Evolutionary conservation across 64 coral and sea anemone species (phyloP).

Genomic region (Acropora tenuis): DNA sequence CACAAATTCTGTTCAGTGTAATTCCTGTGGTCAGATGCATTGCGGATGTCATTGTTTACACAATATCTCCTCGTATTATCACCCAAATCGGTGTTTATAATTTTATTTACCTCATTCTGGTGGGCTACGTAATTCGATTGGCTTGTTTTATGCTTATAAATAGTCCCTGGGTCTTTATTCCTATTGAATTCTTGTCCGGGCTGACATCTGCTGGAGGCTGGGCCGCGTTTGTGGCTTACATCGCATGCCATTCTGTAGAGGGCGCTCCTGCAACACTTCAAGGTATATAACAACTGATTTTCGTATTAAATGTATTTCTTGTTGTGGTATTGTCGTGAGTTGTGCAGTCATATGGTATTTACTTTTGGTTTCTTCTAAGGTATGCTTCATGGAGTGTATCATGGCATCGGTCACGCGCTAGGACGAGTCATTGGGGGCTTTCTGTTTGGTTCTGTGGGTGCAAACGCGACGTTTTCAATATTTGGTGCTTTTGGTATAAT

Average conservation of each 20-base stretch:
- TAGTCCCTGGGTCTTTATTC: conserved; percentile 51
- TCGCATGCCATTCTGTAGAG: conserved; percentile 45
- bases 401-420: conserved; percentile 63
- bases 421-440: conserved; percentile 62
- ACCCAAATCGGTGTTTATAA: conserved; percentile 56
- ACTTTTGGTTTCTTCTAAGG: neutral
- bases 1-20: conserved; percentile 73
- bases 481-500: conserved; percentile 37
- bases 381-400: conserved; percentile 55
- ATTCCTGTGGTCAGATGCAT: conserved; percentile 59
- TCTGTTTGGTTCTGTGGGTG: conserved; percentile 41
- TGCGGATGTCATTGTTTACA: conserved; percentile 68
- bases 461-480: conserved; percentile 39
- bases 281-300: conserved; percentile 2
- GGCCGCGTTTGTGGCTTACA: conserved; percentile 59
- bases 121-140: conserved; percentile 56
- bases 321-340: too few species aligned
- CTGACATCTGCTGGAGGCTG: conserved; percentile 74
- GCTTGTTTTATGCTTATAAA: conserved; percentile 47
- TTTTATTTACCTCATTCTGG: conserved; percentile 63
- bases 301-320: too few species aligned
- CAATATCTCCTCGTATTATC: conserved; percentile 65
- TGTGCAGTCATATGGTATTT: too few species aligned
- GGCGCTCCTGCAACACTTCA: conserved; percentile 60
- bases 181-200: conserved; percentile 65